phyloP scores from a whole-genome alignment of 1,140 invertebrate genomes.

The Papilio polytes region DNA sequence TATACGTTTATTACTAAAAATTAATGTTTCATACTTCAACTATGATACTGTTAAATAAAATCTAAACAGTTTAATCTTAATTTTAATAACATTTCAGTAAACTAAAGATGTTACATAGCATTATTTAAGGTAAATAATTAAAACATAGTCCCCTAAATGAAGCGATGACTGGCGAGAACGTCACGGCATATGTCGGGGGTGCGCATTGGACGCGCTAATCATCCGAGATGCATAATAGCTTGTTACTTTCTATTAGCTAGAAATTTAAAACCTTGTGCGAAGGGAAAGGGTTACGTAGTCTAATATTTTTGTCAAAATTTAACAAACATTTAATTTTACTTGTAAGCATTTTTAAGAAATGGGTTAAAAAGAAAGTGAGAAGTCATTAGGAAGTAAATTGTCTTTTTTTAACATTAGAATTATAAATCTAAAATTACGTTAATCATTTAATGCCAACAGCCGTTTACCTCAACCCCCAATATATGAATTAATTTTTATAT shows the following conservation, averaged over 20 bases:
- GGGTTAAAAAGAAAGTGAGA: too few relatives aligned
- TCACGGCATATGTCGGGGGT: slow-evolving; percentile 58
- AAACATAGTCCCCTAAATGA: slow-evolving; percentile 43
- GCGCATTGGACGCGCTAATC: slow-evolving; percentile 66
- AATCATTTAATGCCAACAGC: too few relatives aligned
- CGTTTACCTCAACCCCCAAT: too few relatives aligned
- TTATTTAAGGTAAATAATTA: slow-evolving; percentile 34
- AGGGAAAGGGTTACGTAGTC: slow-evolving; percentile 41
- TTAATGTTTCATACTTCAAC: too few relatives aligned
- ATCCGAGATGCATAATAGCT: slow-evolving; percentile 57
- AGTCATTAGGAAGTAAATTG: too few relatives aligned
- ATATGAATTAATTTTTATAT: too few relatives aligned
- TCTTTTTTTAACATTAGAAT: too few relatives aligned
- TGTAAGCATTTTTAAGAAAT: neutral
- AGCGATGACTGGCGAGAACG: slow-evolving; percentile 62
- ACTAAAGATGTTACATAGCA: neutral
- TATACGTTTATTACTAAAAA: slow-evolving; percentile 19
- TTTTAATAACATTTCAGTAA: neutral
- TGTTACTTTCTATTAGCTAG: slow-evolving; percentile 55
- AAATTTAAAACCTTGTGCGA: slow-evolving; percentile 47
- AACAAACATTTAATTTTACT: neutral
- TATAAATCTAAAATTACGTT: too few relatives aligned
- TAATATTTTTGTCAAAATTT: slow-evolving; percentile 34
- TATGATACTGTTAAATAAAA: too few relatives aligned
- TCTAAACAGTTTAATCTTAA: neutral